phyloP scores from a whole-genome alignment of 2,113 vertebrate genomes.

The Orycteropus afer region DNA sequence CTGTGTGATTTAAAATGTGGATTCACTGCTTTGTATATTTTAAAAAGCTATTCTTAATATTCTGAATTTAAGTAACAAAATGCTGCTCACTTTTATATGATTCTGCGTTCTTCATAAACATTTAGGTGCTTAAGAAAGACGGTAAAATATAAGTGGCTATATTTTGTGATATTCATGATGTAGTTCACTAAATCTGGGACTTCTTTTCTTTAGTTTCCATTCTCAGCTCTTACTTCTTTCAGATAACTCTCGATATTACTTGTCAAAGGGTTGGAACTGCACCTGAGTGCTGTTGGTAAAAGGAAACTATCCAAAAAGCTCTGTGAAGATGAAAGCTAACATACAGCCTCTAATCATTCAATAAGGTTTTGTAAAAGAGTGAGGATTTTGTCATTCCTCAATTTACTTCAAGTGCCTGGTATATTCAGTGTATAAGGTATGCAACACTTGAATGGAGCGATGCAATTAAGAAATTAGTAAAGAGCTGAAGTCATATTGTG shows the following conservation, averaged over 20 bases:
- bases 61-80: not conserved
- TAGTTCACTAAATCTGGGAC: not conserved
- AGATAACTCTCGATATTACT: not conserved
- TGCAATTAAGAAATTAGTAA: constrained; percentile 66
- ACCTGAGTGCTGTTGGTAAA: not conserved
- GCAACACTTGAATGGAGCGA: constrained; percentile 59
- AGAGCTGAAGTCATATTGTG: constrained; percentile 57
- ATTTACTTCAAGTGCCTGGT: constrained; percentile 55
- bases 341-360: constrained; percentile 1
- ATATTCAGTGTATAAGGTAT: constrained; percentile 59
- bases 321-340: constrained; percentile 52
- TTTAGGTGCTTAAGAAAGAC: not conserved
- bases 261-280: not conserved
- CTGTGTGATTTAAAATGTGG: not conserved
- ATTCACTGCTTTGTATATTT: not conserved
- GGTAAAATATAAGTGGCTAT: not conserved
- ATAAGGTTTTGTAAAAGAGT: constrained; percentile 76
- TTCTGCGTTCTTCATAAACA: not conserved
- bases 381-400: constrained; percentile 56
- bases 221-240: not conserved
- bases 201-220: not conserved
- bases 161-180: not conserved
- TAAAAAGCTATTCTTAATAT: not conserved
- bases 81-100: not conserved
- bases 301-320: constrained; percentile 22